Conservation (phyloP, 2,888 invertebrate species). For the Caenorhabditis sp. region DNA sequence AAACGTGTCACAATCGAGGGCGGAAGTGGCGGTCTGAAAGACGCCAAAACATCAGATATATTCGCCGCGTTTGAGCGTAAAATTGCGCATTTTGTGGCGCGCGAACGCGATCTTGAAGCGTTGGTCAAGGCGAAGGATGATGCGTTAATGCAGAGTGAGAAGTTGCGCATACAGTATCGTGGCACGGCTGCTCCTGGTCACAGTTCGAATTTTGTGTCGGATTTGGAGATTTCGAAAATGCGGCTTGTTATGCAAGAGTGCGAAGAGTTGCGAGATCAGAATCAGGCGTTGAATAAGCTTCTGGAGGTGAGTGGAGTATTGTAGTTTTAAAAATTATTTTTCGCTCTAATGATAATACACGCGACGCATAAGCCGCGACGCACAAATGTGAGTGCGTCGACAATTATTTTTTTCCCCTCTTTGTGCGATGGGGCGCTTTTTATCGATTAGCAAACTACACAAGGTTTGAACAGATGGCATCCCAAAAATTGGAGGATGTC, state of each 20-base stretch:
- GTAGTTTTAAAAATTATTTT: not conserved
- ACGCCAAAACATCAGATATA: slow-evolving; percentile 54
- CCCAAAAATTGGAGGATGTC: too few relatives aligned
- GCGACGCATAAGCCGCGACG: too few relatives aligned
- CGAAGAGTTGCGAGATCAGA: slow-evolving; percentile 34
- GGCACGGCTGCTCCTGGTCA: not conserved
- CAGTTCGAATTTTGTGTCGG: not conserved
- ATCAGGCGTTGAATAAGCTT: slow-evolving; percentile 19
- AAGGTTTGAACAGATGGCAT: too few relatives aligned
- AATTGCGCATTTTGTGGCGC: slow-evolving; percentile 41
- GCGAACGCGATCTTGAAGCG: slow-evolving; percentile 71
- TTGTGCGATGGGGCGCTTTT: too few relatives aligned
- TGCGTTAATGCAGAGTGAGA: slow-evolving; percentile 71
- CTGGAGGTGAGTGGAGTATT: not conserved
- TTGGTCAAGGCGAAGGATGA: slow-evolving; percentile 71
- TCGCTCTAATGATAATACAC: too few relatives aligned
- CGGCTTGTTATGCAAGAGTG: slow-evolving; percentile 34
- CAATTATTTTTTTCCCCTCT: too few relatives aligned
- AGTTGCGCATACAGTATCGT: slow-evolving; percentile 61
- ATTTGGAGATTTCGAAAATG: slow-evolving; percentile 19
- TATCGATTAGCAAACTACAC: too few relatives aligned
- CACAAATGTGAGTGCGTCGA: too few relatives aligned
- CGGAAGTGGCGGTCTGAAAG: slow-evolving; percentile 48
- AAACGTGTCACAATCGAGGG: slow-evolving; percentile 29
- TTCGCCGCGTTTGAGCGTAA: slow-evolving; percentile 58